phyloP scores from a whole-genome alignment of 2,113 vertebrate genomes.

The Cebus imitator region DNA sequence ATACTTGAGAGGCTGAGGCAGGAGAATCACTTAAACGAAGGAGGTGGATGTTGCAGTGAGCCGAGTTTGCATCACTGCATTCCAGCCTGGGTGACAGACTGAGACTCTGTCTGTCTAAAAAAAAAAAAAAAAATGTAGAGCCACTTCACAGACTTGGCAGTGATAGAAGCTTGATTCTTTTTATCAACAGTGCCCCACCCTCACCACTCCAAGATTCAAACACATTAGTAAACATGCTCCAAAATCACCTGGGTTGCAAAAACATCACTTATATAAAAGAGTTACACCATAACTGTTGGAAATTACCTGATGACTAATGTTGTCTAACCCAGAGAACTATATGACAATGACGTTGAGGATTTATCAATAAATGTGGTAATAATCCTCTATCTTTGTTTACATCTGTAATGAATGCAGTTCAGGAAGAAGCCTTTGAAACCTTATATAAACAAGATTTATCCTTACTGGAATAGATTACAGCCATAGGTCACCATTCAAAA shows the following conservation, averaged over 20 bases:
- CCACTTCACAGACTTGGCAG: neutral
- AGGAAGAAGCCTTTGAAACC: constrained; percentile 80
- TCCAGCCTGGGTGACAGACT: no score
- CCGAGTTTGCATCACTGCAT: no score
- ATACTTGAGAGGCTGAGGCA: no score
- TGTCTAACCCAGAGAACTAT: constrained; percentile 65
- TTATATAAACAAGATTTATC: constrained; percentile 83
- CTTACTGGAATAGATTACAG: constrained; percentile 79
- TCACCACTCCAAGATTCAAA: constrained; percentile 1
- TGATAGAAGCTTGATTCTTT: neutral
- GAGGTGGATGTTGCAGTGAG: no score
- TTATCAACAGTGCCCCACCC: neutral
- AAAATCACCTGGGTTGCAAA: constrained; percentile 48
- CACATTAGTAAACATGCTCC: constrained; percentile 47
- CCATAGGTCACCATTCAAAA: constrained; percentile 83
- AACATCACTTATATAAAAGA: constrained; percentile 48
- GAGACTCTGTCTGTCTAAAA: no score
- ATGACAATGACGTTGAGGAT: constrained; percentile 68
- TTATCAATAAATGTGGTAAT: constrained; percentile 74
- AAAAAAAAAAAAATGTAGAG: neutral
- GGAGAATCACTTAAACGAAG: no score
- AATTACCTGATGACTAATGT: constrained; percentile 67
- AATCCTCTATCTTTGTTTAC: constrained; percentile 82
- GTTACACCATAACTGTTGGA: constrained; percentile 65
- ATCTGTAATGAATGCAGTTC: constrained; percentile 83